Percentiles rank a stretch among this genome's conserved stretches.
phyloP scores from a whole-genome alignment of 2,888 invertebrate genomes.

The Eristalinus aeneus region DNA sequence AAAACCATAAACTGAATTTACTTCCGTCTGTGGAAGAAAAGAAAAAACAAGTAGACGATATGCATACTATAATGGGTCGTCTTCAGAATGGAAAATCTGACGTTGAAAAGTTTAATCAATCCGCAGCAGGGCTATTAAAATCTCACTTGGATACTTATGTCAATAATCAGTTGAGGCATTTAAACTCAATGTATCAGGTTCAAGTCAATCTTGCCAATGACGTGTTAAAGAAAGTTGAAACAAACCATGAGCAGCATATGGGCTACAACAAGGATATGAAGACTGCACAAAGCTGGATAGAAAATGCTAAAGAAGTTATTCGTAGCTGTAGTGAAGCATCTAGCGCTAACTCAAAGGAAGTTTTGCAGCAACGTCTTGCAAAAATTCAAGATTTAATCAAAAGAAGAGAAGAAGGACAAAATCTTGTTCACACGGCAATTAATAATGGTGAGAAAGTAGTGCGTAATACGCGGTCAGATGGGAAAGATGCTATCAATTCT shows the following conservation, averaged over 20 bases:
- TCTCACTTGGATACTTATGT: conserved; percentile 94
- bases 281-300: conserved; percentile 92
- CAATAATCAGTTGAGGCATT: conserved; percentile 91
- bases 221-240: conserved; percentile 94
- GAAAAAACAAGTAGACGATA: conserved; percentile 90
- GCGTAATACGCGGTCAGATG: conserved; percentile 93
- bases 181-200: conserved; percentile 94
- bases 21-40: conserved; percentile 91
- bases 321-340: conserved; percentile 90
- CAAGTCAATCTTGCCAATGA: conserved; percentile 93
- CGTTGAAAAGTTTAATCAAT: conserved; percentile 91
- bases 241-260: conserved; percentile 91
- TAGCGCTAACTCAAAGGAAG: conserved; percentile 89
- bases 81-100: conserved; percentile 90
- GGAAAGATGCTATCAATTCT: conserved; percentile 91
- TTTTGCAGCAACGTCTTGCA: conserved; percentile 89
- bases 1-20: conserved; percentile 92
- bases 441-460: conserved; percentile 95
- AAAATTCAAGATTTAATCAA: conserved; percentile 90
- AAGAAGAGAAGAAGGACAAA: conserved; percentile 93
- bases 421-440: conserved; percentile 91
- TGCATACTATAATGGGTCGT: conserved; percentile 88
- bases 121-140: conserved; percentile 87
- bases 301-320: conserved; percentile 91
- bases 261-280: conserved; percentile 89